Base-by-base conservation (phyloP, 37 sponge, comb jelly and placozoan species). In the Geodia barretti region DNA sequence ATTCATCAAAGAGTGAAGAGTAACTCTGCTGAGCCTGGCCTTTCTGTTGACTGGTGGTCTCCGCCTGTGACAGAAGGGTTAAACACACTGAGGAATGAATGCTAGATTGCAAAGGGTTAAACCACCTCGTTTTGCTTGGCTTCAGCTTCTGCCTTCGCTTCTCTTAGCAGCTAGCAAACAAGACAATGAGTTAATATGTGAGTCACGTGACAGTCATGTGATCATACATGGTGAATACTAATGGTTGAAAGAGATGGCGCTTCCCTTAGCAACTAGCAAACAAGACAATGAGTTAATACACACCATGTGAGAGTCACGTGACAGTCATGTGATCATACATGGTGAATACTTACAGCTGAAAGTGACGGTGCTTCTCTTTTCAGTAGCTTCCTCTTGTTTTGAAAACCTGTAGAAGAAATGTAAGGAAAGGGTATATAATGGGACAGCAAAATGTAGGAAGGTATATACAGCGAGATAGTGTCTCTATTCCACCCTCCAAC, bases 1-100 rank as follows among this genome's bases (percentile, higher is more conserved):
- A 90, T 68, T 94, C 87, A 75, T 94, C 95, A 75, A 94, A 83
- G 25, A 94, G 79, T 28, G 73, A 21, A n/a, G 90, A 89, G 59
- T 89, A 90, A 71, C 59, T 83, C 68, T 87, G 65, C 7, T 42
- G 54, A 17, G 63, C 2, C 59, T 54, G 62, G 2, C 63, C 61
- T 28, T n/a, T 9, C 25, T 60, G 72, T 4, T 4, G n/a, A 43
- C 21, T 24, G 21, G 79, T 19, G 35, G 38, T 67, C 31, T 78
- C 39, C 67, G 35, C 23, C 65, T 64, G 65, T n/a, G 0, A 65
- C 24, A 26, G 23, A 35, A 60, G 29, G 29, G 23, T 62, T 20
- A 32, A 77, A 24, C 2, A 37, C 39, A 77, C 26, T n/a, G 30
- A 30, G 11, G 61, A 7, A 23, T n/a, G 19, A 29, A n/a, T n/a